These are phyloP conservation scores for Malthinus seriepunctatus DNA, from an alignment of 2,888 invertebrate genomes.

Conservation along the genomic window DNA sequence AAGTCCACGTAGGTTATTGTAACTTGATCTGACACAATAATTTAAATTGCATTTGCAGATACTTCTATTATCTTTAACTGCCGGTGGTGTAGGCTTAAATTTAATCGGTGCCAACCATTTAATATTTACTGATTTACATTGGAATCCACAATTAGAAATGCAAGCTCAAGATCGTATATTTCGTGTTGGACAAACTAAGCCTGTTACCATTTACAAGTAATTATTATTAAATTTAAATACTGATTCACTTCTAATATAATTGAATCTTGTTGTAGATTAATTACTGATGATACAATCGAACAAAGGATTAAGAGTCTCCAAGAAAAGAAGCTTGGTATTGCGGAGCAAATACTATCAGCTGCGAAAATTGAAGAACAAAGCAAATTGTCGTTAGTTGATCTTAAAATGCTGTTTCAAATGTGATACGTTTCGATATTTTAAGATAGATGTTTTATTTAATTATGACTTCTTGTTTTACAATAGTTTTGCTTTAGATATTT, in stretches of 20 bases:
- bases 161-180: conserved; percentile 96
- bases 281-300: conserved; percentile 86
- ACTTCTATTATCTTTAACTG: conserved; percentile 84
- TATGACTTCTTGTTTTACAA: no score
- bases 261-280: conserved; percentile 62
- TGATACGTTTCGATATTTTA: conserved; percentile 19
- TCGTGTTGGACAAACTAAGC: conserved; percentile 83
- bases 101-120: conserved; percentile 91
- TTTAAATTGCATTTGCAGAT: conserved; percentile 52
- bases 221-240: conserved; percentile 30
- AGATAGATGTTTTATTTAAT: no score
- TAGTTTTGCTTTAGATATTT: no score
- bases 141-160: conserved; percentile 95
- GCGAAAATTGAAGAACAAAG: conserved; percentile 63
- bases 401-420: conserved; percentile 70
- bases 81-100: conserved; percentile 95
- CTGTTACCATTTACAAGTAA: conserved; percentile 83
- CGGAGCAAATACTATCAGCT: conserved; percentile 77
- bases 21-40: no score
- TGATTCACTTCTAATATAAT: neutral
- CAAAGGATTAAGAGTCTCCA: conserved; percentile 82
- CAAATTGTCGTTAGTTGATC: conserved; percentile 79
- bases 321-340: conserved; percentile 75
- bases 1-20: conserved; percentile 45
- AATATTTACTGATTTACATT: conserved; percentile 88